These are phyloP conservation scores for Synergus umbraculus DNA, from an alignment of 2,888 invertebrate genomes.

Conservation along the genomic window DNA sequence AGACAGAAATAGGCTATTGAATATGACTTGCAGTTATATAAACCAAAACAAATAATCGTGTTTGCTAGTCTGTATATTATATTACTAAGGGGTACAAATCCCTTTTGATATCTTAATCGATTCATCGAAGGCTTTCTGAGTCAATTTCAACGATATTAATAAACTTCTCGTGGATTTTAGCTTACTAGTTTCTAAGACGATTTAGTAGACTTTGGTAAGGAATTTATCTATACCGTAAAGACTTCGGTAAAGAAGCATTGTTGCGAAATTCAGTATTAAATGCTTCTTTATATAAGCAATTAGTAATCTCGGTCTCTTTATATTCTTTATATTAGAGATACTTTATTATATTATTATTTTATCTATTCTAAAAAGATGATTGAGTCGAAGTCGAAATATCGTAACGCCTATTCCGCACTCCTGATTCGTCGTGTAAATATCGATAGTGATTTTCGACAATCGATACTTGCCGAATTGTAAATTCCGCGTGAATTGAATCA, in stretches of 20 bases:
- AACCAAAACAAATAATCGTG: no score
- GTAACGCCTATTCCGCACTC: no score
- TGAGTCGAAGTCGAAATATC: no score
- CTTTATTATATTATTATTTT: no score
- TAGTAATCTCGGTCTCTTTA: background rate
- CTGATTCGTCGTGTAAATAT: no score
- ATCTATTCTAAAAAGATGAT: no score
- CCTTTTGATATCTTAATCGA: constrained; percentile 15
- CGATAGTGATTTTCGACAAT: no score
- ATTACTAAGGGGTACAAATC: background rate
- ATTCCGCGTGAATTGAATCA: no score
- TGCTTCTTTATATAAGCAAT: background rate
- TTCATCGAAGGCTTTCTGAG: constrained; percentile 12
- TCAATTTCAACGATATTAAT: background rate
- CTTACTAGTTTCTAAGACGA: background rate
- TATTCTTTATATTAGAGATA: background rate
- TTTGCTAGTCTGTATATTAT: background rate
- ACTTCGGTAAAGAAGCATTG: background rate
- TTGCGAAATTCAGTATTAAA: background rate
- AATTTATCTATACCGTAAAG: background rate
- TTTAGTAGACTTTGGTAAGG: background rate
- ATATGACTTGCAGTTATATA: no score
- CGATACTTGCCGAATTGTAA: no score
- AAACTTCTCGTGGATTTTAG: background rate
- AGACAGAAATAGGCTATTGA: no score